phyloP scores from a whole-genome alignment of 2,797 vertebrate species.

The Lacerta agilis region DNA sequence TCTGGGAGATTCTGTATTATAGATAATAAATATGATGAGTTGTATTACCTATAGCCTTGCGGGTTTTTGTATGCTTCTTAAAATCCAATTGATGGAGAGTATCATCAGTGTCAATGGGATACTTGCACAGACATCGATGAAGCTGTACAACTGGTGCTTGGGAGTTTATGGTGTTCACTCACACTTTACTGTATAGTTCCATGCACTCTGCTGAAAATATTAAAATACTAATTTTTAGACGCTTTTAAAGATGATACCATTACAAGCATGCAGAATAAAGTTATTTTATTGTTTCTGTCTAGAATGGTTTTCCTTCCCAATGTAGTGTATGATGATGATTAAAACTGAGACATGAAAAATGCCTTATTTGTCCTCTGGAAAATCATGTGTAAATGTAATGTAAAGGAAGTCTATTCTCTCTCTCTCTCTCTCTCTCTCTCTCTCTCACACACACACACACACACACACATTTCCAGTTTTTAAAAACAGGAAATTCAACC shows the following conservation, averaged over 20 bases:
- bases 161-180: not conserved
- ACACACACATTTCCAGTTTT: not conserved
- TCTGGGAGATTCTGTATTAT: conserved; percentile 44
- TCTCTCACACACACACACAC: not conserved
- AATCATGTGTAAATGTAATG: not conserved
- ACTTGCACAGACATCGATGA: not conserved
- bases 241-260: not conserved
- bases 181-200: not conserved
- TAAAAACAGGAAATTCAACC: no score
- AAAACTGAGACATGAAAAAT: not conserved
- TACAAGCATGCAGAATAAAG: not conserved
- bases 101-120: not conserved
- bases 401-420: not conserved
- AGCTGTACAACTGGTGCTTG: not conserved
- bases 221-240: conserved; percentile 7
- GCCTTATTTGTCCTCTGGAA: not conserved
- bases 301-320: not conserved
- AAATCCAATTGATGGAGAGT: conserved; percentile 5
- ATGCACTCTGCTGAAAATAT: conserved; percentile 7
- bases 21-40: conserved; percentile 29
- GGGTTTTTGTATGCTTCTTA: conserved; percentile 6
- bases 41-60: not conserved
- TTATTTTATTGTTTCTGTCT: not conserved
- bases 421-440: not conserved
- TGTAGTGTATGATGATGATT: not conserved